Conservation (phyloP, 2,113 vertebrate species). For the Pan paniscus region DNA sequence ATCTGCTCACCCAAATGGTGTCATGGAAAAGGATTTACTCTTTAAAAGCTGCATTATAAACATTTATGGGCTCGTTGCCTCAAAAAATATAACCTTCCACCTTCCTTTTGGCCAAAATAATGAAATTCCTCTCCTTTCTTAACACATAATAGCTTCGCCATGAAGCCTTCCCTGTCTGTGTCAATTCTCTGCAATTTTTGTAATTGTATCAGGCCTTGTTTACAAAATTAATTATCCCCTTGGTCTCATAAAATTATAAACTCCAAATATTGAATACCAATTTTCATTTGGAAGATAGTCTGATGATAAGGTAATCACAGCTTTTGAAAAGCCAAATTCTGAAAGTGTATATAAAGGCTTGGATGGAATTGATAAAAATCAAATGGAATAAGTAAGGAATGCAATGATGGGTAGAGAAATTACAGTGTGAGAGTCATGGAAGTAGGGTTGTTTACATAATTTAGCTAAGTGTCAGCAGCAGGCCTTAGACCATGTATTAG, state of each 20-base stretch:
- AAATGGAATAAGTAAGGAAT: not conserved
- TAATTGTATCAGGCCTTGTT: not conserved
- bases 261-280: constrained; percentile 12
- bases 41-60: constrained; percentile 46
- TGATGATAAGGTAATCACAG: constrained; percentile 32
- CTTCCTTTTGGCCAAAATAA: not conserved
- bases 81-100: not conserved
- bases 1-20: constrained; percentile 26
- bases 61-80: not conserved
- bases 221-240: constrained; percentile 22
- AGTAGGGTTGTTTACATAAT: not conserved
- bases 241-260: constrained; percentile 34
- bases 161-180: not conserved
- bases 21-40: constrained; percentile 9
- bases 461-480: not conserved
- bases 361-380: constrained; percentile 8
- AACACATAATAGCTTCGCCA: not conserved
- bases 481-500: not conserved
- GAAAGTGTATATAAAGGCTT: not conserved
- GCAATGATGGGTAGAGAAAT: not conserved
- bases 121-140: not conserved
- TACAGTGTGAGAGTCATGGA: not conserved
- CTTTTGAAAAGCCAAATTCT: constrained; percentile 51
- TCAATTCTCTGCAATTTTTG: constrained; percentile 9
- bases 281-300: constrained; percentile 54